phyloP scores from a whole-genome alignment of 2,797 vertebrate genomes.

The Taeniopygia guttata region DNA sequence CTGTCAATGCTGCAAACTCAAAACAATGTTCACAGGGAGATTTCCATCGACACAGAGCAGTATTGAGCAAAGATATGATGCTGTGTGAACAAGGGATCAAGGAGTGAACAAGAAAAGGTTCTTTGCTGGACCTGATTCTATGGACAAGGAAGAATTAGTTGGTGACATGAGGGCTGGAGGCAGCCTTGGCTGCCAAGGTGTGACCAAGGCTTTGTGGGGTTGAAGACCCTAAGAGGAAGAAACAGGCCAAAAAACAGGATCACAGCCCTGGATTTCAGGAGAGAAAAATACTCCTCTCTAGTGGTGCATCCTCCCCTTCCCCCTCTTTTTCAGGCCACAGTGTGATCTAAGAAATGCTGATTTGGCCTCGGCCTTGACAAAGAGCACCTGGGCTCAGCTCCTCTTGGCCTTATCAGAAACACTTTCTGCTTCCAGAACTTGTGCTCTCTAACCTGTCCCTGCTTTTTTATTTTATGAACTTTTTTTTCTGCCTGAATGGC shows the following conservation, averaged over 20 bases:
- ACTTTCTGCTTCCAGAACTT: background rate
- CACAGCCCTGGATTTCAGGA: background rate
- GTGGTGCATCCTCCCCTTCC: background rate
- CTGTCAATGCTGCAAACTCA: background rate
- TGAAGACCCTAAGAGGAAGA: background rate
- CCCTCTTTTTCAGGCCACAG: background rate
- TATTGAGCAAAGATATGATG: background rate
- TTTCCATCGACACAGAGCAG: background rate
- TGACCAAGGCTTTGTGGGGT: background rate
- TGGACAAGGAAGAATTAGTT: background rate
- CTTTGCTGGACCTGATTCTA: background rate
- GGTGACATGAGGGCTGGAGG: rapidly evolving
- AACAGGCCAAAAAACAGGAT: background rate
- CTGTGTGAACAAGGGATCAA: background rate
- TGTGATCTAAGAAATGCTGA: background rate
- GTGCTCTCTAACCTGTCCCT: background rate
- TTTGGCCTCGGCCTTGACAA: rapidly evolving
- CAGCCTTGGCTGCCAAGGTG: background rate
- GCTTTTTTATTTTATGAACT: background rate
- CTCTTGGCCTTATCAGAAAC: background rate
- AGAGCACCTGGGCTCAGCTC: background rate
- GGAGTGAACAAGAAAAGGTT: background rate
- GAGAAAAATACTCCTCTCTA: background rate
- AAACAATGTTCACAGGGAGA: background rate
- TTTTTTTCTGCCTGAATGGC: background rate